phyloP scores from a whole-genome alignment of 2,888 invertebrate species.

The Belgica antarctica region DNA sequence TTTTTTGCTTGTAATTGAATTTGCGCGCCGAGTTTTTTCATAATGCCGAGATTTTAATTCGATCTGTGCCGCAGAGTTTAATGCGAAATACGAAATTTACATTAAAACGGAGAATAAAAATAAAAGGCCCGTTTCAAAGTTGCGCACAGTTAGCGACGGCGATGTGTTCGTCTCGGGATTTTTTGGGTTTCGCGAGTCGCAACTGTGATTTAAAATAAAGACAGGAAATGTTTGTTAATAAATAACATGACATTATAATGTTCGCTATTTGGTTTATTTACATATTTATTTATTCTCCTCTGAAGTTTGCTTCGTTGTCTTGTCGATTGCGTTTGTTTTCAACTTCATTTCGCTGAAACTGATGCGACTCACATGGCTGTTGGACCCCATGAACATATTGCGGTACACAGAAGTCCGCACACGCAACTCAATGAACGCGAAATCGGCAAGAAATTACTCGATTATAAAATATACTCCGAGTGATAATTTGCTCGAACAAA shows the following conservation, averaged over 20 bases:
- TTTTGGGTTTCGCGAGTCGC: not conserved
- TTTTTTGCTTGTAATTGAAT: slow-evolving; percentile 39
- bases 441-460: not conserved
- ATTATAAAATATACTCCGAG: not conserved
- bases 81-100: slow-evolving; percentile 1
- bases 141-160: not conserved
- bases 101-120: not conserved
- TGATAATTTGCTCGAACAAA: not conserved
- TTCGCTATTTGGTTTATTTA: not conserved
- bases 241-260: slow-evolving; percentile 33
- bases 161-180: not conserved
- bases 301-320: not conserved
- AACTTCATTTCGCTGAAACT: not conserved
- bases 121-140: not conserved
- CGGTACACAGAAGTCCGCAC: not conserved
- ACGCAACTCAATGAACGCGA: not conserved
- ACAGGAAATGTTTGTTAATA: slow-evolving; percentile 32
- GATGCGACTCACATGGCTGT: not conserved
- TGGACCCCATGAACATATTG: not conserved
- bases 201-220: slow-evolving; percentile 13
- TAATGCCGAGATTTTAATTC: slow-evolving; percentile 25
- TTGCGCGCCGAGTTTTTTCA: slow-evolving; percentile 7
- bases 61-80: not conserved
- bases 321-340: not conserved
- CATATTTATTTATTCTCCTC: not conserved